phyloP scores from a whole-genome alignment of 2,113 vertebrate species.

The Grammomys dolichurus region DNA sequence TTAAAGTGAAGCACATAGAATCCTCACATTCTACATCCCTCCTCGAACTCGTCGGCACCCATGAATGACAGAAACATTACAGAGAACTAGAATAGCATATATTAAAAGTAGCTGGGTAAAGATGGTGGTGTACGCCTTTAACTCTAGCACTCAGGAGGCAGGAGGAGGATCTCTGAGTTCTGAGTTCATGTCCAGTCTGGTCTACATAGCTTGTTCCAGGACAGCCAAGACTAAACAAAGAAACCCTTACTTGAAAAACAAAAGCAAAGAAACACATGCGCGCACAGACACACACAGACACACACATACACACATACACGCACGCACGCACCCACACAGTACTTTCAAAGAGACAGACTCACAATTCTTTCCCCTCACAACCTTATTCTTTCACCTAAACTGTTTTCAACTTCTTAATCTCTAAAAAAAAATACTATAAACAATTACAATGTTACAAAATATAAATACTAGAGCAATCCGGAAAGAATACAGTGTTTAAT shows the following conservation, averaged over 20 bases:
- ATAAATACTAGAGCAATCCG: slow-evolving; percentile 16
- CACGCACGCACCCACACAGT: neutral
- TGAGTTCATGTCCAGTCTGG: neutral
- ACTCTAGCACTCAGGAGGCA: neutral
- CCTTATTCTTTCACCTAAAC: neutral
- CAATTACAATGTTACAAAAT: slow-evolving; percentile 24
- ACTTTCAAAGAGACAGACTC: neutral
- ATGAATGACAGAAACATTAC: neutral
- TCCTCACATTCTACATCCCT: no score
- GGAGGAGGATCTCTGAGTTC: neutral
- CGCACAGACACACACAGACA: neutral
- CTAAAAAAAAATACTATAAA: slow-evolving; percentile 52
- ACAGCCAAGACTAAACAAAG: neutral
- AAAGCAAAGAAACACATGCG: neutral
- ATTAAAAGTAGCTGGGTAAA: neutral
- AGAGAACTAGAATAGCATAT: neutral
- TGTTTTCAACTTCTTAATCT: slow-evolving; percentile 34
- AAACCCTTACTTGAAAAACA: neutral
- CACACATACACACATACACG: neutral
- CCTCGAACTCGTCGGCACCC: neutral
- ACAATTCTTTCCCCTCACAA: neutral
- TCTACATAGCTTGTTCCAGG: neutral
- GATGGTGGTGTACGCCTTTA: neutral
- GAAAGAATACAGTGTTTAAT: slow-evolving; percentile 11
- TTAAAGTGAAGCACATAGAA: neutral